phyloP scores from a whole-genome alignment of 2,797 vertebrate species.

The Pithecia hirsuta region DNA sequence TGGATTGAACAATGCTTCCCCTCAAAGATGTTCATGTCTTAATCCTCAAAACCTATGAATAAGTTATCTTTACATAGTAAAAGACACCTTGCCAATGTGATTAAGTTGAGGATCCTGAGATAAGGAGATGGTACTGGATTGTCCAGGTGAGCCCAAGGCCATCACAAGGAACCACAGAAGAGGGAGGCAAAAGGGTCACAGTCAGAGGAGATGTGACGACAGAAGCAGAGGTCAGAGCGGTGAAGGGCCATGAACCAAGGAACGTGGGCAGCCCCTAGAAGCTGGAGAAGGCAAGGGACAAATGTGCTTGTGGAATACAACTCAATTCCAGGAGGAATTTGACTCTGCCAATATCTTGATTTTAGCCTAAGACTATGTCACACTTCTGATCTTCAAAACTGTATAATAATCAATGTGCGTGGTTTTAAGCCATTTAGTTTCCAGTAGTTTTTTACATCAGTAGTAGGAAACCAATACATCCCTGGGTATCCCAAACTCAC shows the following conservation, averaged over 20 bases:
- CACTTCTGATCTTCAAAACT: background rate
- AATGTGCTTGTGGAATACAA: background rate
- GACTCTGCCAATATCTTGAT: background rate
- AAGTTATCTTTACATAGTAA: background rate
- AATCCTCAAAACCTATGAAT: background rate
- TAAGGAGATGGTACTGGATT: background rate
- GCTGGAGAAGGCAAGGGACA: background rate
- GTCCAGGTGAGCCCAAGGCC: too few relatives aligned
- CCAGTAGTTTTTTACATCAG: background rate
- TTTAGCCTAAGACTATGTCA: background rate
- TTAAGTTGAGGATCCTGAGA: background rate
- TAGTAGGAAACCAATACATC: background rate
- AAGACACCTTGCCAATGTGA: background rate
- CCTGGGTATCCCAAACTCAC: background rate
- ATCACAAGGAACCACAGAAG: background rate
- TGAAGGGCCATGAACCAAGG: rapidly evolving
- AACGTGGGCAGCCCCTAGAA: background rate
- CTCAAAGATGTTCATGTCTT: background rate
- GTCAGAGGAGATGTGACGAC: background rate
- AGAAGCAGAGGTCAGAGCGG: background rate
- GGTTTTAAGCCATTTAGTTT: background rate
- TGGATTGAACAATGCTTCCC: background rate
- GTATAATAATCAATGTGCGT: background rate
- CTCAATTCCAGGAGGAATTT: background rate
- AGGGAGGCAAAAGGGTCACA: background rate